These are phyloP conservation scores for Gastrophysa polygoni DNA, from an alignment of 2,888 invertebrate species.

Conservation along the genomic window DNA sequence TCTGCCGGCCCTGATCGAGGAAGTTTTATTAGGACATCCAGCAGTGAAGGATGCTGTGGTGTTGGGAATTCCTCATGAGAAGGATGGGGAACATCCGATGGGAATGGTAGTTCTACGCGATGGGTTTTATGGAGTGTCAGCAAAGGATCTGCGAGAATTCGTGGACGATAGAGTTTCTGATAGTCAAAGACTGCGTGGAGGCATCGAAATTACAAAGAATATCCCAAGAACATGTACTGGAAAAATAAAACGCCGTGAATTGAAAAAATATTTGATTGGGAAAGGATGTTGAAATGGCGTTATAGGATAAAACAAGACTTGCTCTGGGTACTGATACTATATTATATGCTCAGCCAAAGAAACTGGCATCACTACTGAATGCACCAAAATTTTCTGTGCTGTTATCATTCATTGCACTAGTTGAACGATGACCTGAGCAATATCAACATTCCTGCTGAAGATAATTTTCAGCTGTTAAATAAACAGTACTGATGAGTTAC, in stretches of 20 bases:
- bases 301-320: no score
- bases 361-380: no score
- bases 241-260: constrained; percentile 20
- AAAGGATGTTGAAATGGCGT: no score
- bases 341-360: no score
- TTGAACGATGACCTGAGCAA: no score
- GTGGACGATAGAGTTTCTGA: constrained; percentile 26
- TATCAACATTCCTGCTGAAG: no score
- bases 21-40: constrained; percentile 70
- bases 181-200: constrained; percentile 27
- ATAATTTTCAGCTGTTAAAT: no score
- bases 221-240: constrained; percentile 26
- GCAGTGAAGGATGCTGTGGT: constrained; percentile 79
- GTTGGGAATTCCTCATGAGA: constrained; percentile 66
- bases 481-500: no score
- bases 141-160: constrained; percentile 54
- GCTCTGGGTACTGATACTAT: no score
- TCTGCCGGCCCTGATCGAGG: constrained; percentile 82
- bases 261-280: no score
- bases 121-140: constrained; percentile 43
- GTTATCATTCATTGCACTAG: no score
- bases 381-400: no score
- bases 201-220: constrained; percentile 26
- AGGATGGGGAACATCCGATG: constrained; percentile 72
- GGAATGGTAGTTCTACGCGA: constrained; percentile 28